Base-by-base conservation (phyloP, 1,140 invertebrate genomes). In the Steinernema khuongi region DNA sequence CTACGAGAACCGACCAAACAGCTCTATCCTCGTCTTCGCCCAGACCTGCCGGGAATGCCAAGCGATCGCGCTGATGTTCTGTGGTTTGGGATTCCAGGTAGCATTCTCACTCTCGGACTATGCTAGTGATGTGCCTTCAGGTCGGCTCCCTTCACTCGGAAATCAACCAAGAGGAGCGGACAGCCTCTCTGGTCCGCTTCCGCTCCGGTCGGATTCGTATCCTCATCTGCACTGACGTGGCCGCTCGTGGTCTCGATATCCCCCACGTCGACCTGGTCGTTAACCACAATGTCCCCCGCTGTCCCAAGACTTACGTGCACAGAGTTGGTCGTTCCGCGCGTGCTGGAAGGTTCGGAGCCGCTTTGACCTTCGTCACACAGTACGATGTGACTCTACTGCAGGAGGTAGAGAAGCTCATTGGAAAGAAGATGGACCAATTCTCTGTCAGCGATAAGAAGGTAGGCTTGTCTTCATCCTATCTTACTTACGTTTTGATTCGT, bases 341-440 rank as follows among this genome's bases (percentile, higher is more conserved):
- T 32, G 81, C 81, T 70, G 81, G 81, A 22, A 71, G 81, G 22
- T 83, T 83, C 74, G 88, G 87, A 19, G 84, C 79, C 60, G 91
- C 96, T 0, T 90, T 99, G 66, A 94, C 93, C 28, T 88, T 99
- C 43, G 90, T 98, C 69, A 94, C 93, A 0, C 95, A 94, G 22
- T 89, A 92, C 85, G 95, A 99, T 84, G 89, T 98, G 17, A 90
- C 92, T 82, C 87, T 94, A 30, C 87, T 98, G 1, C 90, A 93
- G 33, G 90, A 91, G 43, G 93, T 98, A 72, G 96, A 88, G 14
- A 91, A 95, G 84, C 91, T 77, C 1, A 81, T 91, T 85, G 90
- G 91, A 81, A 89, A 94, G 77, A 89, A 93, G 85, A 91, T 92
- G 93, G 88, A 89, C 85, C 85, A 80, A 70, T 71, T 80, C 29